Base-by-base conservation (phyloP, 2,797 vertebrate species). In the Pachyuromys duprasi region DNA sequence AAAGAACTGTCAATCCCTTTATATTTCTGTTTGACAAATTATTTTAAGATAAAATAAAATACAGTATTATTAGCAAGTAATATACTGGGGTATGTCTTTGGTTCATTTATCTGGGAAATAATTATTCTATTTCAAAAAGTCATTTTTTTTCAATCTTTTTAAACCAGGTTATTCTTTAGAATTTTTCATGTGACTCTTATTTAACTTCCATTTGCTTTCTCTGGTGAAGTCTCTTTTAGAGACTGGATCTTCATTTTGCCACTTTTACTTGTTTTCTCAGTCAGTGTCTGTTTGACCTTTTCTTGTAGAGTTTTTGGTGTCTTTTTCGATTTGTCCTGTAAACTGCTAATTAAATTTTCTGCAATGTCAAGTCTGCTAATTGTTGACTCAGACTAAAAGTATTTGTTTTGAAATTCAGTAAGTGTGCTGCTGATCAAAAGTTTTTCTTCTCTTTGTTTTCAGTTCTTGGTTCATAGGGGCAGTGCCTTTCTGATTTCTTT, bases 331-430 rank as follows among this genome's bases (percentile, higher is more conserved):
- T 95, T 90, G 24, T 72, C 88, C 69, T 86, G 20, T 78, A 94
- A 96, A 70, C 87, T 67, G 57, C 83, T 97, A 92, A 97, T 96
- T 96, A 94, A 75, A 86, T 96, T 95, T 95, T 89, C 93, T 97
- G 63, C 3, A 13, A 57, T 93, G 84, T 90, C 81, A 95, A 90
- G 74, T 88, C 90, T 93, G 74, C 90, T 97, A 93, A 96, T 96
- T 96, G 94, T 95, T 79, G 84, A 92, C 88, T 95, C n/a, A 31
- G 67, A 91, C 63, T 62, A 69, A 95, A 49, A 79, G 53, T 93
- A 82, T 65, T 92, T 88, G 28, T 67, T 93, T 95, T 91, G 84
- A 76, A 90, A 96, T 90, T 83, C 65, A 80, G 57, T 96, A 63
- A 87, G 8, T 72, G 28, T 60, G 33, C 22, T 84, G 39, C 86